Base-by-base conservation (phyloP, 2,888 invertebrate genomes). In the Copidosoma aretas region DNA sequence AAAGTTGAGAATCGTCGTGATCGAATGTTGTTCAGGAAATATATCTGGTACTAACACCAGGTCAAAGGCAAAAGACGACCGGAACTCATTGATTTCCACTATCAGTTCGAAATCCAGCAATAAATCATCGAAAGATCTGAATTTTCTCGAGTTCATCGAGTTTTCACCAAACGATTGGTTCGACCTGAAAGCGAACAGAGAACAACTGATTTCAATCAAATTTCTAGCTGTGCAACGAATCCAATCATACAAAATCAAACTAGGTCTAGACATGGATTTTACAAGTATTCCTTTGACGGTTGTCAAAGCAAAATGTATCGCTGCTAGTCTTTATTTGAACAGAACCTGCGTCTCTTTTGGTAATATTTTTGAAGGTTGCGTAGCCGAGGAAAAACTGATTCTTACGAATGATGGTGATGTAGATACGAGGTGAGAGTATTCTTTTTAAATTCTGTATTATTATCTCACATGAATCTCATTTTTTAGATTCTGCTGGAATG, bases 331-430 rank as follows among this genome's bases (percentile, higher is more conserved):
- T 74, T 77, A 76, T 12, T 79, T 89, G 24, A 86, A 86, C 74
- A 83, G 85, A 41, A 78, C 79, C n/a, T 78, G 83, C 22, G 78
- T 89, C 51, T 82, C 86, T 14, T 89, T 89, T 74, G 87, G 87
- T n/a, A 84, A 85, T 46, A 84, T 88, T 0, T 84, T 86, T 10
- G 81, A 85, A 71, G 85, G 86, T 21, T 86, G 85, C 68, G 78
- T 77, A 22, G 81, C 79, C 52, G 81, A 83, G 12, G 77, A 84
- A 41, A 85, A 83, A 73, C 77, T 88, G 25, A 77, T 85, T 43
- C 80, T 89, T 75, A 80, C 79, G 59, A 89, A 89, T 78, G 84
- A 81, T 10, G 89, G 89, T 4, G 88, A 88, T 75, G 81, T 87
- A 67, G 87, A 86, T 60, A 85, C 87, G 22, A 86, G 80, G 88